Evolutionary conservation across 2,888 invertebrate species (phyloP).

Genomic region (Plutella xylostella): DNA sequence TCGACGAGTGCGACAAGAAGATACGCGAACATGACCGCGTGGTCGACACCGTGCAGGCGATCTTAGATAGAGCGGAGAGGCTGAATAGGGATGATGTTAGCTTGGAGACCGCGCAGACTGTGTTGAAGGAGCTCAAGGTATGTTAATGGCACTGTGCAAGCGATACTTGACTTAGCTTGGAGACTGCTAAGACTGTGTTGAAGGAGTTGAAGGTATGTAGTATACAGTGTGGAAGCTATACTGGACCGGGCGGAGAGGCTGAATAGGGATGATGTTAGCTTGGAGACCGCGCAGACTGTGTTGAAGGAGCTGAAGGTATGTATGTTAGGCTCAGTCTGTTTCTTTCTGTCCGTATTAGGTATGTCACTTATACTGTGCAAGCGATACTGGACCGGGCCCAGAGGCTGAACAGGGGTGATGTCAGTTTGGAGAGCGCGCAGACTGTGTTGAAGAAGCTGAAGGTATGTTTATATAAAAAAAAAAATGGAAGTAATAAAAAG

Average conservation of each 20-base stretch:
- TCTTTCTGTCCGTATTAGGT: no score
- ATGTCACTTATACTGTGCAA: conserved; percentile 74
- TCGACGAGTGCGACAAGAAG: conserved; percentile 74
- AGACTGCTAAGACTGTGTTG: no score
- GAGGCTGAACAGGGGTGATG: conserved; percentile 52
- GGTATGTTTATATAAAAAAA: no score
- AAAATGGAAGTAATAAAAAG: no score
- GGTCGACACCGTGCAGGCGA: conserved; percentile 73
- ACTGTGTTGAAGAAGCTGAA: conserved; percentile 55
- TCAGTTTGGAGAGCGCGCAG: conserved; percentile 42
- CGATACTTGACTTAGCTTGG: no score
- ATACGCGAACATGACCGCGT: conserved; percentile 79
- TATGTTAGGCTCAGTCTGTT: no score
- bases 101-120: conserved; percentile 47
- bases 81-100: conserved; percentile 52
- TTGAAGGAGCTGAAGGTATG: conserved; percentile 48
- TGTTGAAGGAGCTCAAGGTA: conserved; percentile 53
- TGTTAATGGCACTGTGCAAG: no score
- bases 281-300: conserved; percentile 51
- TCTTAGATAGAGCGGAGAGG: conserved; percentile 75
- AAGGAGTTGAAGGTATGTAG: conserved; percentile 44
- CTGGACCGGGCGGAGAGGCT: conserved; percentile 75
- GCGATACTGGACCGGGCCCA: conserved; percentile 77
- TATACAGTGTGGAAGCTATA: conserved; percentile 75
- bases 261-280: conserved; percentile 40